Percentiles rank a stretch among this genome's conserved stretches.
Evolutionary conservation across 2,888 invertebrate species (phyloP).

Genomic region (Agrochola lota): DNA sequence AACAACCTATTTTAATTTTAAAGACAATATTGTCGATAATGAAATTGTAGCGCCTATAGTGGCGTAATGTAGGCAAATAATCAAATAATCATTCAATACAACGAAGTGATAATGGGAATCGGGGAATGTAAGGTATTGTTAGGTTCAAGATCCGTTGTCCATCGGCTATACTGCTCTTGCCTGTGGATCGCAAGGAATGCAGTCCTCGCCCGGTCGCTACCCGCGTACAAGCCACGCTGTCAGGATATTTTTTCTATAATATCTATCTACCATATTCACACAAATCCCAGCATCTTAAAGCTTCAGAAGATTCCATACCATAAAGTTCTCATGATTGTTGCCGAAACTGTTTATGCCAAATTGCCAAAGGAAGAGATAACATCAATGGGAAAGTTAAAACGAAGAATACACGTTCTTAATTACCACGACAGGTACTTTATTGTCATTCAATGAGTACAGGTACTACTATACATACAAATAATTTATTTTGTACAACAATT

Average conservation of each 20-base stretch:
- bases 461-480: conserved; percentile 42
- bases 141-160: conserved; percentile 81
- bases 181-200: conserved; percentile 82
- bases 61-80: conserved; percentile 29
- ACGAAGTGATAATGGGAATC: conserved; percentile 32
- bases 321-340: conserved; percentile 61
- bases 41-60: conserved; percentile 22
- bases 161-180: conserved; percentile 73
- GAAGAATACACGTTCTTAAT: conserved; percentile 52
- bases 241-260: conserved; percentile 58
- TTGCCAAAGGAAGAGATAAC: conserved; percentile 51
- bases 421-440: conserved; percentile 47
- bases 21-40: conserved; percentile 28
- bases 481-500: conserved; percentile 45
- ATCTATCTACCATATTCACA: conserved; percentile 17
- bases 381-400: conserved; percentile 59
- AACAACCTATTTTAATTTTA: conserved; percentile 40
- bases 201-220: conserved; percentile 78
- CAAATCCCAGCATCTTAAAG: neutral
- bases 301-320: conserved; percentile 22
- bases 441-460: conserved; percentile 25
- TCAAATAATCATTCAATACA: conserved; percentile 35
- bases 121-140: conserved; percentile 69
- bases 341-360: conserved; percentile 45
- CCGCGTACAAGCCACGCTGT: conserved; percentile 71